Evolutionary conservation across 2,113 vertebrate species (phyloP), one percentile per base, ranked within the genome.

Genomic region (Prolemur simus): DNA sequence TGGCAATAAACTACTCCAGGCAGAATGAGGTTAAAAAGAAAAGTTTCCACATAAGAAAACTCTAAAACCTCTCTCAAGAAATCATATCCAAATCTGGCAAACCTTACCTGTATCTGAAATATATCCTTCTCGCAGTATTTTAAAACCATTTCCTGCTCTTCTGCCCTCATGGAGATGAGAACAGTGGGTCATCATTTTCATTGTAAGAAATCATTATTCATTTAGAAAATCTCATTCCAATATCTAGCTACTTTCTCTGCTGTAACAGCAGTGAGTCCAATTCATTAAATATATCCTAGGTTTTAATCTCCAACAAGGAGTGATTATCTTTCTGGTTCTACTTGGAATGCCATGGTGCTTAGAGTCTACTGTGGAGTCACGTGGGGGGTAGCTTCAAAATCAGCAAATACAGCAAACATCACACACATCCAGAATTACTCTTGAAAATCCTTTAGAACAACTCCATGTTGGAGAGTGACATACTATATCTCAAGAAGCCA

Each of bases 11-110:
- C 23, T 58, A 52, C 8, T 39, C 11, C 32, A 74, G 77, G 39
- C 4, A 88, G 25, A 93, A 88, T 60, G 47, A 88, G 32, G n/a
- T 89, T 93, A 90, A 80, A 89, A 93, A 92, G 47, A 87, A 86
- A 37, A 58, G 8, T 95, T 87, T 88, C 56, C 76, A 87, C 23
- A n/a, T 23, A 77, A 74, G 39, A 88, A 74, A 49, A 58, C 27
- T 45, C 14, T 47, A 81, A 74, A 80, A 34, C 2, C 34, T 58
- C 20, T 63, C 23, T 63, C 39, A 56, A 87, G 74, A 76, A 82
- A 18, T 6, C 1, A 25, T 87, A 64, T 58, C 29, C 39, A 42
- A 60, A 84, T 88, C n/a, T 93, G 54, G 23, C 8, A 66, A 54
- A n/a, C 23, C 11, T 73, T 69, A 87, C n/a, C 20, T 81, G 27